Conservation (phyloP, 2,797 vertebrate species). For the Acomys russatus region DNA sequence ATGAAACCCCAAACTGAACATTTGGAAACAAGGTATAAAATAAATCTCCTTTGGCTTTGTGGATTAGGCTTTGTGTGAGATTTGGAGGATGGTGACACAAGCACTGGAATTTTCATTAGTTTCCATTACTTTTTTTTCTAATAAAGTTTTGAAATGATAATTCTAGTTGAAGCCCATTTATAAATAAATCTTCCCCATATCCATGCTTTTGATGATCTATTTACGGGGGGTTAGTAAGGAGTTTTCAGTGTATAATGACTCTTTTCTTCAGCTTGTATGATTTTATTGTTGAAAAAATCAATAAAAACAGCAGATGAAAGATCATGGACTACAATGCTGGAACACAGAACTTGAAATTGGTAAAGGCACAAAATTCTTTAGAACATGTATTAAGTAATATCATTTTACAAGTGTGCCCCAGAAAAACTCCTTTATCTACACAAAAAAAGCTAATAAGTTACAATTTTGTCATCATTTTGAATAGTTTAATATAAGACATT, state of each 20-base stretch:
- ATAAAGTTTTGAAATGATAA: conserved; percentile 41
- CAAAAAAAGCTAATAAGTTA: not conserved
- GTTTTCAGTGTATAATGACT: not conserved
- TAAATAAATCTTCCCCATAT: not conserved
- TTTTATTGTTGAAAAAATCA: not conserved
- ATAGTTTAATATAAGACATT: not conserved
- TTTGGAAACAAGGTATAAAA: not conserved
- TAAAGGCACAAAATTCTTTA: not conserved
- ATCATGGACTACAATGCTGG: not conserved
- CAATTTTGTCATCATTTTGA: not conserved
- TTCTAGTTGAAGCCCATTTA: conserved; percentile 16
- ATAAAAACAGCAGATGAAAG: not conserved
- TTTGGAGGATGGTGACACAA: not conserved
- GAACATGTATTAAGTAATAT: not conserved
- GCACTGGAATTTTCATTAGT: not conserved
- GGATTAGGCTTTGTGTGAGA: not conserved
- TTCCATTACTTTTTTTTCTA: not conserved
- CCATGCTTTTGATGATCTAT: not conserved
- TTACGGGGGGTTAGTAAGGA: not conserved
- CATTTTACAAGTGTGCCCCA: not conserved
- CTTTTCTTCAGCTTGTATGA: not conserved
- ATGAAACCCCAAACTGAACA: not conserved
- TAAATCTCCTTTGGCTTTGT: not conserved
- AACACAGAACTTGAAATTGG: not conserved
- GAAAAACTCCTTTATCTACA: not conserved